phyloP scores from a whole-genome alignment of 2,113 vertebrate genomes.

The Nesoenas mayeri region DNA sequence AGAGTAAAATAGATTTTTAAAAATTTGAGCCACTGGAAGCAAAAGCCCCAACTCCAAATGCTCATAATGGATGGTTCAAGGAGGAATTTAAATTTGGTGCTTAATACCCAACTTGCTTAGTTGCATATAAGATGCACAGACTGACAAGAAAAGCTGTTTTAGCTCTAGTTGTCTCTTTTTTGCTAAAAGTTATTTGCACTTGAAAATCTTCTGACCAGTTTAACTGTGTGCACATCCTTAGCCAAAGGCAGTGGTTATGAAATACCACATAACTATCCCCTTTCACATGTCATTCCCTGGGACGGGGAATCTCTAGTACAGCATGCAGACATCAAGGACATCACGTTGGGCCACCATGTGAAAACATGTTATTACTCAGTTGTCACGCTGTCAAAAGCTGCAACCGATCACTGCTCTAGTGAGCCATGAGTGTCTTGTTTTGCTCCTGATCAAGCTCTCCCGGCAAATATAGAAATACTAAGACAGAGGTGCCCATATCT shows the following conservation, averaged over 20 bases:
- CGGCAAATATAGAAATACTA: background rate
- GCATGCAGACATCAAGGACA: background rate
- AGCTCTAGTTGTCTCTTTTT: background rate
- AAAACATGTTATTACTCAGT: background rate
- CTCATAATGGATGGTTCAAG: background rate
- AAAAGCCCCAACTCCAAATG: background rate
- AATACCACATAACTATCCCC: accelerated
- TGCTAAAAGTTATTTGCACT: background rate
- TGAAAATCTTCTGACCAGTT: background rate
- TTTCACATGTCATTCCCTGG: background rate
- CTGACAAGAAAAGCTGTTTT: background rate
- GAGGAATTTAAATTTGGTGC: background rate
- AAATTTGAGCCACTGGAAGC: background rate
- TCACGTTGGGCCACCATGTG: background rate
- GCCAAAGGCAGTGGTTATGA: background rate
- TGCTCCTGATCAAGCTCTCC: background rate
- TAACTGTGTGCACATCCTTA: background rate
- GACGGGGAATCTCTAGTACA: background rate
- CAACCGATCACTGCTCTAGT: conserved; percentile 5
- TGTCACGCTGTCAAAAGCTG: background rate
- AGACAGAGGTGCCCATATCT: background rate
- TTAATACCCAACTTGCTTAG: background rate
- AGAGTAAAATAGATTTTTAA: background rate
- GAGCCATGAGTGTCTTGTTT: conserved; percentile 12
- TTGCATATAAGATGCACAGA: background rate